These are phyloP conservation scores for Pelosia muscerda DNA, from an alignment of 2,888 invertebrate species.

Conservation along the genomic window DNA sequence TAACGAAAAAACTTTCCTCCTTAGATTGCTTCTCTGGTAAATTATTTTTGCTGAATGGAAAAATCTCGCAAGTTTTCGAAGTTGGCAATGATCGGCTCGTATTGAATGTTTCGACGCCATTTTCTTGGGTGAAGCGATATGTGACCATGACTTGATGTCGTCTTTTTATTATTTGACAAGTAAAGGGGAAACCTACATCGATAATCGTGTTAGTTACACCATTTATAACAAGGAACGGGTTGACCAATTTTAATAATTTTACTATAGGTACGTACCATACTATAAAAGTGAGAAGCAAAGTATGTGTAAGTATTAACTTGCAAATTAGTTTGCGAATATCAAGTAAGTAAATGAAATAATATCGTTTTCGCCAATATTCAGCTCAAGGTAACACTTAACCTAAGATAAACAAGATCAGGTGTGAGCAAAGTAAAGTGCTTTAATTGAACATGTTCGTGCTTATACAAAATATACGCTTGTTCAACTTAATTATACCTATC, in stretches of 20 bases:
- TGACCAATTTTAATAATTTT: too few species aligned
- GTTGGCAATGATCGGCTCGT: constrained; percentile 16
- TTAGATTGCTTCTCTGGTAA: constrained; percentile 38
- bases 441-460: background rate
- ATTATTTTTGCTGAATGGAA: constrained; percentile 33
- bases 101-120: constrained; percentile 7
- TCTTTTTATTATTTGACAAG: constrained; percentile 3
- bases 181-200: background rate
- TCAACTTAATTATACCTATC: too few species aligned
- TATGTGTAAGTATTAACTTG: too few species aligned
- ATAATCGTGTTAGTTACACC: too few species aligned
- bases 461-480: background rate
- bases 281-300: too few species aligned
- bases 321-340: too few species aligned
- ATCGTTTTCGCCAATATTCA: background rate
- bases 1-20: constrained; percentile 46
- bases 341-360: background rate
- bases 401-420: background rate
- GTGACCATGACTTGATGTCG: background rate
- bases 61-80: constrained; percentile 12
- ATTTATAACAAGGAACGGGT: too few species aligned
- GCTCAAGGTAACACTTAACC: background rate
- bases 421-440: background rate
- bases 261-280: too few species aligned
- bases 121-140: background rate